Conservation (phyloP, 2,797 vertebrate genomes). For the Tapera naevia region DNA sequence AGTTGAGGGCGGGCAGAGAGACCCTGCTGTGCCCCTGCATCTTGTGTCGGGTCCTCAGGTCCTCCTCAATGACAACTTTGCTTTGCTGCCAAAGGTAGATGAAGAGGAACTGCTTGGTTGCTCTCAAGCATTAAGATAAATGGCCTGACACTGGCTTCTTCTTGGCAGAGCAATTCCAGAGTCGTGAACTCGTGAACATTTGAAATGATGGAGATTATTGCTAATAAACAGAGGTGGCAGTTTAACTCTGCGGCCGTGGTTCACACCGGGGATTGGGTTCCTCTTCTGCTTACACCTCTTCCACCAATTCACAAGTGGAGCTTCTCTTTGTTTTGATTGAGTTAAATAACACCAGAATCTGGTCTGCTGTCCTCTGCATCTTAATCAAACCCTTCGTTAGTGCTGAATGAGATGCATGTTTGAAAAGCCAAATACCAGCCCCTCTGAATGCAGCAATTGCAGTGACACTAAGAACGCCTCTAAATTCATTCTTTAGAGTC, state of each 20-base stretch:
- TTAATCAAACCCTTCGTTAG: not conserved
- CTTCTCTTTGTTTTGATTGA: not conserved
- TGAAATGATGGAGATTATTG: not conserved
- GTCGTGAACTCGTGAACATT: rapidly evolving
- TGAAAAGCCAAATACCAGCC: not conserved
- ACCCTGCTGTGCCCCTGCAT: no score
- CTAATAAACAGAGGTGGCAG: not conserved
- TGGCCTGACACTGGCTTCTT: not conserved
- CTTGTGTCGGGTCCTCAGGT: no score
- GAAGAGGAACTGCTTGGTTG: not conserved
- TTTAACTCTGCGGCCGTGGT: rapidly evolving
- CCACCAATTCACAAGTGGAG: rapidly evolving
- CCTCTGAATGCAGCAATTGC: not conserved
- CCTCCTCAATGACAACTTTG: not conserved
- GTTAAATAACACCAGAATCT: not conserved
- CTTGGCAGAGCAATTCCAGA: not conserved
- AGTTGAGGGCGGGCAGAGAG: not conserved
- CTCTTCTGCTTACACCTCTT: not conserved
- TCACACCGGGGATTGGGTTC: rapidly evolving
- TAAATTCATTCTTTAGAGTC: conserved; percentile 31
- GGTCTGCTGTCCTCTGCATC: not conserved
- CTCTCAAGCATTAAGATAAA: not conserved
- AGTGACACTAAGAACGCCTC: not conserved
- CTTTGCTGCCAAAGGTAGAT: not conserved
- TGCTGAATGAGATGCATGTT: not conserved